Conservation (phyloP, 2,888 invertebrate genomes). For the Orchestes rusci region DNA sequence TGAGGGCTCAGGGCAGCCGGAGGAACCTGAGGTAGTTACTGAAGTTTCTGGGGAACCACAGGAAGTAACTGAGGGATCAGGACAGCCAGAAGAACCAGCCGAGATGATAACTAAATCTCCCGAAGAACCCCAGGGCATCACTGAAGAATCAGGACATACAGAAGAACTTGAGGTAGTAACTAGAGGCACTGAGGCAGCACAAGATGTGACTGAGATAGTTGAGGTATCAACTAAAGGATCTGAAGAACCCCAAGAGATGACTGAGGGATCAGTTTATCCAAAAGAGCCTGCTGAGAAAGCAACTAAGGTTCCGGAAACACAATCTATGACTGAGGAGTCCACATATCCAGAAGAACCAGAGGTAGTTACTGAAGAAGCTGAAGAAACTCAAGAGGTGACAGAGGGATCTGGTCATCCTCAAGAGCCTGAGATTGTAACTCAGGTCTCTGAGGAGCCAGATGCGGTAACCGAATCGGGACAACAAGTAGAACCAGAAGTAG, state of each 20-base stretch:
- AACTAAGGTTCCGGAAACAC: too few species aligned
- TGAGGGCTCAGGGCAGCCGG: not conserved
- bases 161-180: conserved; percentile 2
- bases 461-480: not conserved
- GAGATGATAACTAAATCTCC: not conserved
- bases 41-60: not conserved
- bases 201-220: not conserved
- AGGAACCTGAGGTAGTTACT: not conserved
- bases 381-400: not conserved
- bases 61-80: too few species aligned
- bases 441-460: not conserved
- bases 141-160: not conserved
- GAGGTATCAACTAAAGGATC: not conserved
- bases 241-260: too few species aligned
- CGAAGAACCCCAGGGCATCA: not conserved
- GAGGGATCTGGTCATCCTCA: not conserved
- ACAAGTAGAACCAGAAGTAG: conserved; percentile 1
- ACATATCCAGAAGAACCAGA: not conserved
- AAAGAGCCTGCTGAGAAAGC: too few species aligned
- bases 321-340: too few species aligned
- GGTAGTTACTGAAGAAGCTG: not conserved
- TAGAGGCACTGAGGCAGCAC: not conserved
- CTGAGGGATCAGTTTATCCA: too few species aligned
- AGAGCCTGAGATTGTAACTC: not conserved
- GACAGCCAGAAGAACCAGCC: not conserved